Evolutionary conservation across 2,888 invertebrate genomes (phyloP).

Genomic region (Callimorpha dominula): DNA sequence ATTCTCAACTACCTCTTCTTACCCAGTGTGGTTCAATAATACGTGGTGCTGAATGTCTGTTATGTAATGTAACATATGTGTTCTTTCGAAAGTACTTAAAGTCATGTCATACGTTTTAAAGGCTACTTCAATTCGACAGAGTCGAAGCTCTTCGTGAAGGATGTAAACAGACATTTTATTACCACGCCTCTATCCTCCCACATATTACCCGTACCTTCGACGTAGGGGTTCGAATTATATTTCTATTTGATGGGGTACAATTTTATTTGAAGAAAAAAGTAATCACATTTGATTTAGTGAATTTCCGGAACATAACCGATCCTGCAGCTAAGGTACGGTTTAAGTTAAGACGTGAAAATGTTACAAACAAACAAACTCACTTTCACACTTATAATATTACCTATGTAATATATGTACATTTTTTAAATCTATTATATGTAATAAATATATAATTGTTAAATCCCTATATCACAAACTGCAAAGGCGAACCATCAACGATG

Average conservation of each 20-base stretch:
- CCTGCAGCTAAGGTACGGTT: too few relatives aligned
- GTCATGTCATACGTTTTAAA: slow-evolving; percentile 36
- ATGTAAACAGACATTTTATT: slow-evolving; percentile 27
- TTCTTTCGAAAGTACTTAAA: slow-evolving; percentile 29
- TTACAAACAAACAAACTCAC: too few relatives aligned
- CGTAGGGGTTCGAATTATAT: slow-evolving; percentile 11
- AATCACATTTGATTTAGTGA: not conserved
- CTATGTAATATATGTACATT: too few relatives aligned
- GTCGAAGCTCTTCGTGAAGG: slow-evolving; percentile 12
- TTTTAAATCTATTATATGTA: too few relatives aligned
- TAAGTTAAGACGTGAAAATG: too few relatives aligned
- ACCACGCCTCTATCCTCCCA: slow-evolving; percentile 6
- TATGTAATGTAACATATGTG: not conserved
- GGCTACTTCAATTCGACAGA: slow-evolving; percentile 13
- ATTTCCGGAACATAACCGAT: not conserved
- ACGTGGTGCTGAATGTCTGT: not conserved
- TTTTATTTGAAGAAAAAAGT: slow-evolving; percentile 1
- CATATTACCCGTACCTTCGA: slow-evolving; percentile 16
- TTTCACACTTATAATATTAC: too few relatives aligned
- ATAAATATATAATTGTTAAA: too few relatives aligned
- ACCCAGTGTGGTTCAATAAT: not conserved
- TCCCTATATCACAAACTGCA: too few relatives aligned
- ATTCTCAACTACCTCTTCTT: not conserved
- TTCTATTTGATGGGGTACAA: not conserved
- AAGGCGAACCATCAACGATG: too few relatives aligned